Evolutionary conservation across 2,797 vertebrate species (phyloP).

Genomic region (Psittacula derbiana): DNA sequence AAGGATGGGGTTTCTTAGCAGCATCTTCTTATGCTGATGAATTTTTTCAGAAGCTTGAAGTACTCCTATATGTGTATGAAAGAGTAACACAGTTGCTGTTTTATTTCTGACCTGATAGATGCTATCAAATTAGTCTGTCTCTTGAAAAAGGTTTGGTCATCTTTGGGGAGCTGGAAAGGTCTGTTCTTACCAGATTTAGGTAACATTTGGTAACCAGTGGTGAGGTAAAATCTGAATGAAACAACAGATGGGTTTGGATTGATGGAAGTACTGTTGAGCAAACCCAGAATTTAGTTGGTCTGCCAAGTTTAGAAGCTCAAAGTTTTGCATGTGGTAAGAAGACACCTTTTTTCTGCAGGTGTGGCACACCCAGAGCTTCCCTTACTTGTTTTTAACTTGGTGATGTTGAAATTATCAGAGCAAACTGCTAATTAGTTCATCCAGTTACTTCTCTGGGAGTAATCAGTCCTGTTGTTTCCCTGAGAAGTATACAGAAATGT

Average conservation of each 20-base stretch:
- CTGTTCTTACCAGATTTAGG: neutral
- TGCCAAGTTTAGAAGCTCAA: neutral
- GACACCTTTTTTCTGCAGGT: neutral
- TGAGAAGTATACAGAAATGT: neutral
- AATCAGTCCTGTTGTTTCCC: neutral
- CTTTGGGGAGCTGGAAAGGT: neutral
- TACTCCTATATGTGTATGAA: neutral
- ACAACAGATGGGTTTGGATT: neutral
- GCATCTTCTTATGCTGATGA: neutral
- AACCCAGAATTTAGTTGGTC: neutral
- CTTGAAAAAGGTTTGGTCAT: neutral
- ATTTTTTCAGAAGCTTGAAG: neutral
- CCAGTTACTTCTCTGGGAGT: neutral
- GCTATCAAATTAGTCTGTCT: neutral
- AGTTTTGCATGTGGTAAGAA: neutral
- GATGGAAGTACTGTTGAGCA: neutral
- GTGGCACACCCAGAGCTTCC: neutral
- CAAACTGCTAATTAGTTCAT: constrained; percentile 1
- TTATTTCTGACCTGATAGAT: neutral
- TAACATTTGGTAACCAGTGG: neutral
- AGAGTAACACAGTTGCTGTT: neutral
- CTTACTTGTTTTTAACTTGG: neutral
- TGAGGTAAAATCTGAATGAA: neutral
- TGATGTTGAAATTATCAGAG: neutral
- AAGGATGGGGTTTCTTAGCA: neutral